These are phyloP conservation scores for Hapalemur alaotrensis DNA, from an alignment of 2,797 vertebrate genomes.

Conservation along the genomic window DNA sequence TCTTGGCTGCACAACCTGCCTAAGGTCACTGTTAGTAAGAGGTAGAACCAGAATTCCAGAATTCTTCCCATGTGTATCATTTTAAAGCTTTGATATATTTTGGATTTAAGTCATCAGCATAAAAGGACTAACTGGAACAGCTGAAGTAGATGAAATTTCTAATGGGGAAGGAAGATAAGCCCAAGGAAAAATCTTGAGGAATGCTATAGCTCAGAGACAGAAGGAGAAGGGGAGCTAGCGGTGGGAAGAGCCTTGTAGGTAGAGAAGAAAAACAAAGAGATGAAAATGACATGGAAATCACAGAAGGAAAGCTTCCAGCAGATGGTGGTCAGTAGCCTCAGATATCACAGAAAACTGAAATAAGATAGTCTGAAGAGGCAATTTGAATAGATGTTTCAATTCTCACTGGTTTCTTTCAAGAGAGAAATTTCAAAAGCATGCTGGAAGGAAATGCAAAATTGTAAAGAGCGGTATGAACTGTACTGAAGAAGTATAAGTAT, in stretches of 20 bases:
- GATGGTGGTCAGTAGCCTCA: not conserved
- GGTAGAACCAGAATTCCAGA: not conserved
- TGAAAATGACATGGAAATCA: not conserved
- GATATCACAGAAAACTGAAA: not conserved
- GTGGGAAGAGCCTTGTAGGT: not conserved
- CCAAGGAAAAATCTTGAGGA: not conserved
- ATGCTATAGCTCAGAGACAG: not conserved
- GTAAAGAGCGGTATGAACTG: not conserved
- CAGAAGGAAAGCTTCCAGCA: not conserved
- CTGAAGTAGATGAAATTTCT: not conserved
- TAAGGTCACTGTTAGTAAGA: not conserved
- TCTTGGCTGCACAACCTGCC: not conserved
- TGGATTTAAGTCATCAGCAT: not conserved
- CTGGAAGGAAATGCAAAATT: not conserved
- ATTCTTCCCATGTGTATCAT: not conserved
- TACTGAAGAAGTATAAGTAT: not conserved
- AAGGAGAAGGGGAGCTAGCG: not conserved
- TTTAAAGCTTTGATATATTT: not conserved
- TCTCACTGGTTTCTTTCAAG: not conserved
- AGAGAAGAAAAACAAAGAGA: not conserved
- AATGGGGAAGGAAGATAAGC: not conserved
- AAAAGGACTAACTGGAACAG: not conserved
- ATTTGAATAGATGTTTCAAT: not conserved
- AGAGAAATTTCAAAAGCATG: slow-evolving; percentile 2
- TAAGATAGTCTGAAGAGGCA: not conserved